phyloP scores from a whole-genome alignment of 2,113 vertebrate species.

The Stigmatopora nigra region DNA sequence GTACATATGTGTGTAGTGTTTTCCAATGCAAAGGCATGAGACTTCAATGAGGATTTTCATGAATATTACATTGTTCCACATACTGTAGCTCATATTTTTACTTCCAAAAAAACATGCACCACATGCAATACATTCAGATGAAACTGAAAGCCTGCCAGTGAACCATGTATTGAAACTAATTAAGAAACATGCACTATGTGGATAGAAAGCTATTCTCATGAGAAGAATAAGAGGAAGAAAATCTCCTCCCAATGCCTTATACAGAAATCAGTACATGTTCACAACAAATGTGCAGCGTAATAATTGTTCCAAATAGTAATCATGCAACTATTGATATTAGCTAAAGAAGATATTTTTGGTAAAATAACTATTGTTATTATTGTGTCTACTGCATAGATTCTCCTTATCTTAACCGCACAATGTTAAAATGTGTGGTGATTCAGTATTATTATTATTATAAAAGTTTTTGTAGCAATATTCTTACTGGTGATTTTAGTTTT shows the following conservation, averaged over 20 bases:
- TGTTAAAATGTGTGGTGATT: no score
- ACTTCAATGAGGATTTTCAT: constrained; percentile 64
- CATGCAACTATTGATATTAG: no score
- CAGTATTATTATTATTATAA: no score
- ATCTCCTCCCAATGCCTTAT: background rate
- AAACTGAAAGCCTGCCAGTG: constrained; percentile 17
- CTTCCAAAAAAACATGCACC: constrained; percentile 14
- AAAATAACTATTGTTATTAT: no score
- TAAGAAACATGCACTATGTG: constrained; percentile 4
- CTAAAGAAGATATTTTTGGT: no score
- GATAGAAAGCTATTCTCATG: background rate
- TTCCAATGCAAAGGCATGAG: constrained; percentile 50
- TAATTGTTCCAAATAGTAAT: background rate
- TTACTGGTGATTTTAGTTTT: no score
- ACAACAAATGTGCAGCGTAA: background rate
- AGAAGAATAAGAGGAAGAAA: background rate
- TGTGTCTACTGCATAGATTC: no score
- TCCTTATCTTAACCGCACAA: no score
- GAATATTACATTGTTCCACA: constrained; percentile 69
- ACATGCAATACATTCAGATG: no score
- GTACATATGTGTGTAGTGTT: constrained; percentile 39
- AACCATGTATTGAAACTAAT: constrained; percentile 28
- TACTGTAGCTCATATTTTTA: constrained; percentile 21
- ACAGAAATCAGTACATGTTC: no score
- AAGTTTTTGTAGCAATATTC: no score